Conservation (phyloP, 2,797 vertebrate genomes). For the Limnodromus scolopaceus region DNA sequence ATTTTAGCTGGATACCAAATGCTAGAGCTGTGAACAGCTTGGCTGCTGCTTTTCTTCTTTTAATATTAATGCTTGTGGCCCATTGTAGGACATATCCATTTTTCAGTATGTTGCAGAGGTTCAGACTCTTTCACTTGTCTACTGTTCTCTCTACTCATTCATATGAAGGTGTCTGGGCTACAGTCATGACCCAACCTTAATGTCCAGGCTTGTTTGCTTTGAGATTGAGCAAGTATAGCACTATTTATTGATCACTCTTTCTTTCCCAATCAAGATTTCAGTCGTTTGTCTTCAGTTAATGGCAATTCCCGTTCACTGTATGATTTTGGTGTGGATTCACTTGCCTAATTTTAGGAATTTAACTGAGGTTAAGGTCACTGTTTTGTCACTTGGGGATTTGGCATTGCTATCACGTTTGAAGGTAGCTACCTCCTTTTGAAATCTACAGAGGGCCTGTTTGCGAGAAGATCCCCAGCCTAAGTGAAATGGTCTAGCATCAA, state of each 20-base stretch:
- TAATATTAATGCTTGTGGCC: background rate
- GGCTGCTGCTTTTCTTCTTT: background rate
- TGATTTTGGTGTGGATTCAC: background rate
- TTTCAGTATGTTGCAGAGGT: background rate
- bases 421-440: background rate
- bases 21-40: background rate
- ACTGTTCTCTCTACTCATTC: background rate
- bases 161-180: background rate
- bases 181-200: background rate
- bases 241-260: background rate
- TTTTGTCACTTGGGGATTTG: background rate
- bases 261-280: background rate
- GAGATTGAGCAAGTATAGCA: fast-evolving
- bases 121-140: background rate
- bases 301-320: fast-evolving
- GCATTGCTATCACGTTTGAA: background rate
- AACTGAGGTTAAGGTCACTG: background rate
- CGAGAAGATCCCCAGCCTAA: background rate
- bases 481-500: background rate
- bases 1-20: background rate
- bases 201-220: background rate
- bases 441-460: background rate
- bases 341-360: background rate
- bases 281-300: fast-evolving
- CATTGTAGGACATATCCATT: background rate